Evolutionary conservation across 2,113 vertebrate genomes (phyloP), one percentile per base, ranked within the genome.

Genomic region (Scatophagus argus): DNA sequence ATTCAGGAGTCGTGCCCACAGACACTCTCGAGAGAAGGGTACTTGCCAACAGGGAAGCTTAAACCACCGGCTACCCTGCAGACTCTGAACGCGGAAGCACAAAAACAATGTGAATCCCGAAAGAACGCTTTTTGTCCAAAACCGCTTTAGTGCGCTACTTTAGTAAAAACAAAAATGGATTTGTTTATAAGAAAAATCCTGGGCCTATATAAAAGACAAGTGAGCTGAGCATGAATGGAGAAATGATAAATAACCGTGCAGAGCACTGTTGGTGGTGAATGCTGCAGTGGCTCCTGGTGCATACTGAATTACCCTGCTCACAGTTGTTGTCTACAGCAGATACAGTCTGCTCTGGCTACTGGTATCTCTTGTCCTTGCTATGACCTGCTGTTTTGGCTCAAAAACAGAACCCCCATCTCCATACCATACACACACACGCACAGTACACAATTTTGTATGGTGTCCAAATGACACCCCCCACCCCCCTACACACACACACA

Each of bases 361-460:
- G 67, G 74, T 69, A 74, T 73, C 56, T 54, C 64, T 76, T 46
- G 86, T 89, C 90, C 89, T 91, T 91, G 86, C 44, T 61, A 21
- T 79, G 87, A 93, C 89, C 92, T 85, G 65, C 74, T 58, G 38
- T 68, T 68, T 70, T 89, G 87, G 72, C 79, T 54, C 66, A 63
- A 43, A 73, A 52, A 77, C 61, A 68, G 59, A 86, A 75, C 54
- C 69, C 65, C 62, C 64, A 47, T 76, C 44, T 65, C 21, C 77
- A 69, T 41, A 58, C 9, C 74, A 77, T 47, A 72, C 77, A 82
- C 13, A 7, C 29, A 43, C 2, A 3, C 25, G 27, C 58, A 51
- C 41, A 44, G n/a, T 19, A 55, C 27, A 76, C 31, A 54, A 49
- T 62, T 62, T 39, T 44, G 61, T 64, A 60, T 39, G 67, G 51